These are phyloP conservation scores for Drosophila pruinosa DNA, from an alignment of 1,140 invertebrate genomes.

Conservation along the genomic window DNA sequence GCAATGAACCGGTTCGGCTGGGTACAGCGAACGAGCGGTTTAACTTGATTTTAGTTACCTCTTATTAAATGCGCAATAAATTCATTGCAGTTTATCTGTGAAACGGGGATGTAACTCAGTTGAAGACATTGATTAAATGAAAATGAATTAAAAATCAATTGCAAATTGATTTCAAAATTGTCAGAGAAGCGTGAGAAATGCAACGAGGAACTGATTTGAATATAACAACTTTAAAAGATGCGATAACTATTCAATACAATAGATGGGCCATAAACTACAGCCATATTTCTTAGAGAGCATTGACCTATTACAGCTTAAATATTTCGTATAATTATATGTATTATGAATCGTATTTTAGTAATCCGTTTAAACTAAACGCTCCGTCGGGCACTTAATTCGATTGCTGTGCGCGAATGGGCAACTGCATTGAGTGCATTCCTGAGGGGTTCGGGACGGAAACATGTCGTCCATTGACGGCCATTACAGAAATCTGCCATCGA, in stretches of 20 bases:
- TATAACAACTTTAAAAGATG: background rate
- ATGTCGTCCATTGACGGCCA: constrained; percentile 35
- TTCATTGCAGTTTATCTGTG: constrained; percentile 38
- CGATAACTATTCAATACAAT: background rate
- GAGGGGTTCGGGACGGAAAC: background rate
- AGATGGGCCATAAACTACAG: background rate
- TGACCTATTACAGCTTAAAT: too few species aligned
- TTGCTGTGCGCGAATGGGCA: background rate
- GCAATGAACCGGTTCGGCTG: constrained; percentile 59
- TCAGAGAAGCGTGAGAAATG: constrained; percentile 15
- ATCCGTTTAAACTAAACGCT: background rate
- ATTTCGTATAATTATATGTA: background rate
- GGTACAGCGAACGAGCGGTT: background rate
- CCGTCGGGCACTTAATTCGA: background rate
- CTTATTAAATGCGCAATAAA: constrained; percentile 40
- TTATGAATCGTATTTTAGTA: background rate
- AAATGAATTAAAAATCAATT: constrained; percentile 15
- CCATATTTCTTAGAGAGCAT: background rate
- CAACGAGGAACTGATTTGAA: background rate
- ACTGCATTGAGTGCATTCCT: constrained; percentile 51
- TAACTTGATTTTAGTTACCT: constrained; percentile 27
- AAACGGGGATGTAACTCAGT: constrained; percentile 19
- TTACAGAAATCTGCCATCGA: constrained; percentile 34
- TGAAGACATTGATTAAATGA: constrained; percentile 5
- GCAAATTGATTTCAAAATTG: constrained; percentile 7